Base-by-base conservation (phyloP, 1,140 invertebrate species). In the Spodoptera frugiperda region DNA sequence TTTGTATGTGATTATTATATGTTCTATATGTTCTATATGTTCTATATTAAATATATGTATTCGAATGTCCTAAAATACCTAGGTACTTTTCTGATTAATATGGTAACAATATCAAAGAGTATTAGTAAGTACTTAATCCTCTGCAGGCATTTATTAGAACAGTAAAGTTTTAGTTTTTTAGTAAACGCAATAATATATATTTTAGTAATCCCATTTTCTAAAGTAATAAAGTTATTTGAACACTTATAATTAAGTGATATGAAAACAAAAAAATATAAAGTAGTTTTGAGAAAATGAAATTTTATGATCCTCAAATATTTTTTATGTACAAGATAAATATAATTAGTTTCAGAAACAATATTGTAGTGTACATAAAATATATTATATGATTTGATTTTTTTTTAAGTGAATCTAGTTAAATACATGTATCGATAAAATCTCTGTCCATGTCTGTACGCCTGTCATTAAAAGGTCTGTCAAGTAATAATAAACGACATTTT, bases 281-380 rank as follows among this genome's bases (percentile, higher is more conserved):
- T 6, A 59, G 25, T 59, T 33, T 14, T 8, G 17, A 9, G 14
- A 59, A 59, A 33, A 59, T n/a, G 1, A 59, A 8, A 33, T 59
- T 33, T 59, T 59, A 8, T 59, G 14, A 2, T 39, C 33, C n/a
- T 59, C 25, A 25, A 59, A 59, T n/a, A 39, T 59, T 59, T 59
- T 5, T 8, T n/a, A 59, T 39, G 14, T n/a, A 15, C 25, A 33
- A 15, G 2, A 59, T 33, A 11, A 39, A 33, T 33, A 30, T 14
- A 57, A 30, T 57, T 57, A 44, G 2, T 44, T 44, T 9, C 33
- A 15, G 0, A 17, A 19, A 61, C 14, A n/a, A 17, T 44, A 11
- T 53, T 53, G 1, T 3, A 17, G 51, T 53, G 15, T 5, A 51
- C n/a, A 53, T 17, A 9, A 53, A 0, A 53, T 53, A n/a, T 53